A percentile compares a stretch with the other conserved stretches of the same genome.
Evolutionary conservation across 2,888 invertebrate species (phyloP).

Genomic region (Camptogramma bilineatum): DNA sequence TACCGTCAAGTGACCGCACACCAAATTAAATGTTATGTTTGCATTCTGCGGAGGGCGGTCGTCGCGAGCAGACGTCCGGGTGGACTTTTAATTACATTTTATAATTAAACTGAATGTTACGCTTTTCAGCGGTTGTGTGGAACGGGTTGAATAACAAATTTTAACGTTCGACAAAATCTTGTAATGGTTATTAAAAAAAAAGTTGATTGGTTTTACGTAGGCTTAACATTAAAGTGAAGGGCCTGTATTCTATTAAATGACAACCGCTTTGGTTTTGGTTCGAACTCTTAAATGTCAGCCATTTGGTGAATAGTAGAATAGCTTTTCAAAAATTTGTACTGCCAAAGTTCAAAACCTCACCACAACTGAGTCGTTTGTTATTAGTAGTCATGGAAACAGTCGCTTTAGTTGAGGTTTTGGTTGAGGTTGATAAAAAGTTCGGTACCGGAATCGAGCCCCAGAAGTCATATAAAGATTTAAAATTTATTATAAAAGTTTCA

Average conservation of each 20-base stretch:
- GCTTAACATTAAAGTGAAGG: not conserved
- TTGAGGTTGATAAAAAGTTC: too few species aligned
- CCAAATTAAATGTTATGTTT: constrained; percentile 68
- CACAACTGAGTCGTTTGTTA: too few species aligned
- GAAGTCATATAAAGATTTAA: not conserved
- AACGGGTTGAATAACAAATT: constrained; percentile 4
- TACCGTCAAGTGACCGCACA: constrained; percentile 59
- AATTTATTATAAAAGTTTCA: not conserved
- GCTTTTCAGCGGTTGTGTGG: constrained; percentile 25
- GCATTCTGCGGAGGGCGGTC: constrained; percentile 58
- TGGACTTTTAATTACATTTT: constrained; percentile 63
- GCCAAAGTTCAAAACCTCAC: too few species aligned
- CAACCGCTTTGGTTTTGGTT: too few species aligned
- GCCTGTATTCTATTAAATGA: too few species aligned
- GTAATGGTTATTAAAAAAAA: not conserved
- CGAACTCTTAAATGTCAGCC: too few species aligned
- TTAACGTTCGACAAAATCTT: not conserved
- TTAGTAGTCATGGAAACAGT: too few species aligned
- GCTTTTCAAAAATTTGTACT: too few species aligned
- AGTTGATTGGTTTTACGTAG: not conserved
- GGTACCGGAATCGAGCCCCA: too few species aligned
- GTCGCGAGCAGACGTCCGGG: constrained; percentile 51
- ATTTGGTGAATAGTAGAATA: too few species aligned
- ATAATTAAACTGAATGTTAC: constrained; percentile 62
- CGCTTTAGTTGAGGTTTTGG: too few species aligned